Percentiles rank a stretch among this genome's conserved stretches.
These are phyloP conservation scores for Auanema sp. DNA, from an alignment of 2,888 invertebrate species.

Conservation along the genomic window DNA sequence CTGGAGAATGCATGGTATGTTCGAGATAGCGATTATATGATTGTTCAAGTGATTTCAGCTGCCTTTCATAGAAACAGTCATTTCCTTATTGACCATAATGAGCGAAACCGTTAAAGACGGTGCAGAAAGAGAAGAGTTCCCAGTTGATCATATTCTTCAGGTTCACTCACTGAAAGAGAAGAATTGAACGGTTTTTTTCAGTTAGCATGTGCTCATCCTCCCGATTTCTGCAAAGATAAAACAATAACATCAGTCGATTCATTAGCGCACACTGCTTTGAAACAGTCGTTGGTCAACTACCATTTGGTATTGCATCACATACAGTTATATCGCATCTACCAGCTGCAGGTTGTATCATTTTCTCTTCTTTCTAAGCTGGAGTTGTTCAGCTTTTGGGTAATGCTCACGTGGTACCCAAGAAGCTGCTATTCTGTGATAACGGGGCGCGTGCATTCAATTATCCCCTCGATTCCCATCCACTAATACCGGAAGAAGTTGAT, in stretches of 20 bases:
- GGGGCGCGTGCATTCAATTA: constrained; percentile 53
- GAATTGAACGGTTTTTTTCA: too few relatives aligned
- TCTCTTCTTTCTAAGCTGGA: neutral
- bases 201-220: constrained; percentile 26
- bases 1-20: constrained; percentile 36
- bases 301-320: constrained; percentile 55
- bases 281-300: constrained; percentile 51
- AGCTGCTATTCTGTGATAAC: constrained; percentile 40
- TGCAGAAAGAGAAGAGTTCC: too few relatives aligned
- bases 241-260: constrained; percentile 25
- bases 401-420: neutral
- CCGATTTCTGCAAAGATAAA: neutral
- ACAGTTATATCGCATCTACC: constrained; percentile 30
- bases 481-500: constrained; percentile 54
- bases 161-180: too few relatives aligned
- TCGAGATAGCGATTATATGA: constrained; percentile 30
- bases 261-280: constrained; percentile 29
- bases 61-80: too few relatives aligned
- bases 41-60: too few relatives aligned
- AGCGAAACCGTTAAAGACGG: too few relatives aligned
- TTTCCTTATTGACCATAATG: too few relatives aligned
- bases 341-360: constrained; percentile 3
- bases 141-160: too few relatives aligned
- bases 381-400: neutral
- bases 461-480: constrained; percentile 53